phyloP scores from a whole-genome alignment of 2,113 vertebrate species.

The Scalopus aquaticus region DNA sequence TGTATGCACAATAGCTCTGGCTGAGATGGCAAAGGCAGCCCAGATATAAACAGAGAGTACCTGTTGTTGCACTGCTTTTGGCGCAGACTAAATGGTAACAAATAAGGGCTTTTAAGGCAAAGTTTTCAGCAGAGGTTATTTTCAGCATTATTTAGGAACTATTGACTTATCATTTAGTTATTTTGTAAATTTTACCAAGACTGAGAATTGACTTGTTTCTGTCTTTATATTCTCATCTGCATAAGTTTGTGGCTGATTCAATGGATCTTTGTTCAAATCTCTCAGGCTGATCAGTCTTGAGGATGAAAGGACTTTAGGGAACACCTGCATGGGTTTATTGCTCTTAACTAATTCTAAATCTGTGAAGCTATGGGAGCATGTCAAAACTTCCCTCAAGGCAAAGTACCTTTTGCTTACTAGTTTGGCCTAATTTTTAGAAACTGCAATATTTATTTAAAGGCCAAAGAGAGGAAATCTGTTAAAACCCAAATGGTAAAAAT shows the following conservation, averaged over 20 bases:
- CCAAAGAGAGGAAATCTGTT: background rate
- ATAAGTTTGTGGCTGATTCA: background rate
- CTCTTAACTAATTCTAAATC: background rate
- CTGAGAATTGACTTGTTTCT: background rate
- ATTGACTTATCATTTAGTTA: background rate
- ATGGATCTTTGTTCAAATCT: background rate
- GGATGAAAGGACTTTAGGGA: conserved; percentile 1
- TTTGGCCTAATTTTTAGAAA: background rate
- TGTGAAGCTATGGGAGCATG: background rate
- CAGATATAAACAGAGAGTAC: background rate
- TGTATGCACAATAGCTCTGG: background rate
- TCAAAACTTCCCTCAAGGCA: background rate
- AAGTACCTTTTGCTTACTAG: background rate
- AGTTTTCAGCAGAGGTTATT: background rate
- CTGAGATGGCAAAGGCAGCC: background rate
- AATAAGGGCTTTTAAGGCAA: conserved; percentile 24
- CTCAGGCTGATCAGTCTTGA: background rate
- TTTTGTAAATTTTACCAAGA: conserved; percentile 14
- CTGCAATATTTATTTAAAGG: conserved; percentile 1
- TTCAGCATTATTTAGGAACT: conserved; percentile 34
- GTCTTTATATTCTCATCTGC: background rate
- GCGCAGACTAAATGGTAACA: background rate
- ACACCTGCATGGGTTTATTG: background rate
- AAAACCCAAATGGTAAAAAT: background rate
- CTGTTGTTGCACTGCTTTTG: background rate